Evolutionary conservation across 1,140 invertebrate species (phyloP).

Genomic region (Conus ventricosus): DNA sequence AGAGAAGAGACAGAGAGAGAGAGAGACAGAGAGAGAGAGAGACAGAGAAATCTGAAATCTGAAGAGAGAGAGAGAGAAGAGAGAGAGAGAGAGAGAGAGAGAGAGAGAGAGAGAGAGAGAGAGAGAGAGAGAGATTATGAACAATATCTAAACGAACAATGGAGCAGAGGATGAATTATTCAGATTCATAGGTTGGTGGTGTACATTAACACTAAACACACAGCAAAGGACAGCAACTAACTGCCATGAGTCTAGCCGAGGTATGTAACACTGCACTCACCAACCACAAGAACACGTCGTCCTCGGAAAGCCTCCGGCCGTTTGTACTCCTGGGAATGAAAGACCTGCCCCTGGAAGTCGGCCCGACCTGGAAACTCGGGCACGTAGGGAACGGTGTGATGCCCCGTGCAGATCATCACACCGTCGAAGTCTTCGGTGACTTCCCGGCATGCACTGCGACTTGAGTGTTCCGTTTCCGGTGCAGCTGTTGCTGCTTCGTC

Average conservation of each 20-base stretch:
- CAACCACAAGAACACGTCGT: slow-evolving; percentile 71
- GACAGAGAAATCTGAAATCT: too few species aligned
- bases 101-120: too few species aligned
- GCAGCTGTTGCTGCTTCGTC: too few species aligned
- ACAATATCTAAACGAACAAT: too few species aligned
- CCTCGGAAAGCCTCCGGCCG: slow-evolving; percentile 60
- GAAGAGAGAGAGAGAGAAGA: too few species aligned
- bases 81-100: too few species aligned
- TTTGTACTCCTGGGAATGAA: slow-evolving; percentile 76
- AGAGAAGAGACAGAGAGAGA: too few species aligned
- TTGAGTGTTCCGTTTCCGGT: background rate
- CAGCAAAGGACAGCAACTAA: background rate
- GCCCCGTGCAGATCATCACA: slow-evolving; percentile 70
- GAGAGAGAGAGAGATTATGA: too few species aligned
- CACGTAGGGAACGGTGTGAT: slow-evolving; percentile 72
- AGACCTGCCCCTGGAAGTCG: slow-evolving; percentile 73
- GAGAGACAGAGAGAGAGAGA: too few species aligned
- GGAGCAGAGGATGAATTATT: too few species aligned
- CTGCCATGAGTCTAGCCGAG: too few species aligned
- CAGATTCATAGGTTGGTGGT: too few species aligned
- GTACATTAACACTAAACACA: background rate
- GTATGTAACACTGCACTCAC: slow-evolving; percentile 51
- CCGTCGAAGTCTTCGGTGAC: slow-evolving; percentile 72
- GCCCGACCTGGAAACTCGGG: slow-evolving; percentile 71
- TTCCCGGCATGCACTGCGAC: slow-evolving; percentile 19